phyloP scores from a whole-genome alignment of 2,888 invertebrate species.

The Troides aeacus region DNA sequence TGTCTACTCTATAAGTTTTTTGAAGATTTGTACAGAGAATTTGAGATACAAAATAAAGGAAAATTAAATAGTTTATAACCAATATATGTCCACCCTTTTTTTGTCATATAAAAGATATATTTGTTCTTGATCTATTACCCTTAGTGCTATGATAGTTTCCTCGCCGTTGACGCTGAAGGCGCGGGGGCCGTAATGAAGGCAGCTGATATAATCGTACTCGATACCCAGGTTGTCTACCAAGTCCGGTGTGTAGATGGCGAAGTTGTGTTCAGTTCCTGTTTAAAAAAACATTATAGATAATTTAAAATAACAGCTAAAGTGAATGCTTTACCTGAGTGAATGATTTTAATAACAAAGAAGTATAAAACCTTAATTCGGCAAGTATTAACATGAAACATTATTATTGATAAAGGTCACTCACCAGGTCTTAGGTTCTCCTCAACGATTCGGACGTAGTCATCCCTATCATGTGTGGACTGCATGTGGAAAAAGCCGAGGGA shows the following conservation, averaged over 20 bases:
- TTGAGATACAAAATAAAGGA: no score
- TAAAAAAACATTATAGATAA: not conserved
- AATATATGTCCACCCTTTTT: no score
- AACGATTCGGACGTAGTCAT: conserved; percentile 82
- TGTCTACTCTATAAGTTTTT: no score
- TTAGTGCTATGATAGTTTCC: conserved; percentile 81
- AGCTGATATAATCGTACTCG: conserved; percentile 85
- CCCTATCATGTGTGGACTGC: conserved; percentile 69
- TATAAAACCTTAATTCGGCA: no score
- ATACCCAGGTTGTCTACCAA: conserved; percentile 81
- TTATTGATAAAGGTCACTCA: conserved; percentile 38
- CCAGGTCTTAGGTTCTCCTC: conserved; percentile 84
- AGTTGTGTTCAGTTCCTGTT: conserved; percentile 66
- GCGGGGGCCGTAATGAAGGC: conserved; percentile 85
- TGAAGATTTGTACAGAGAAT: no score
- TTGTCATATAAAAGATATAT: no score
- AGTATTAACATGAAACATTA: no score
- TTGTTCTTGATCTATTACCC: conserved; percentile 40
- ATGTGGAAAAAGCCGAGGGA: conserved; percentile 73
- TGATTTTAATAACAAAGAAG: no score
- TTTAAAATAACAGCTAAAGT: no score
- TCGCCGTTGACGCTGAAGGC: conserved; percentile 83
- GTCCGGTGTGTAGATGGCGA: conserved; percentile 80
- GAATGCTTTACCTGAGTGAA: no score
- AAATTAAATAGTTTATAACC: no score